Percentiles rank a stretch among this genome's conserved stretches.
Evolutionary conservation across 2,888 invertebrate genomes (phyloP).

Genomic region (Pseudococcus longispinus): DNA sequence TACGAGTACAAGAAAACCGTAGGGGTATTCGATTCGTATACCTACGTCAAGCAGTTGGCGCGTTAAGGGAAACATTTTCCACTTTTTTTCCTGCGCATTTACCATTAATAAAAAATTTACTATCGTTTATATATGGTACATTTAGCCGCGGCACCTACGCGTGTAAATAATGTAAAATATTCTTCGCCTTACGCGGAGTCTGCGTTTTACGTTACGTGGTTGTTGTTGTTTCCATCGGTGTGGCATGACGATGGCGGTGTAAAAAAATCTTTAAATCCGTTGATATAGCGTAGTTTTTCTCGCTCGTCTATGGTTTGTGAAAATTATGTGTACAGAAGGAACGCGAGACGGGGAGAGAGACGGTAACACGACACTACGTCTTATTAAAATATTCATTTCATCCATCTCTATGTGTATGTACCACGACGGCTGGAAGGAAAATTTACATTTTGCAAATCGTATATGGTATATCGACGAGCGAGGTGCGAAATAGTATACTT

Average conservation of each 20-base stretch:
- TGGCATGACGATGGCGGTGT: not conserved
- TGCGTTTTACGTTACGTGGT: not conserved
- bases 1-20: not conserved
- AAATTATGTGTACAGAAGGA: not conserved
- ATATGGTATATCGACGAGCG: not conserved
- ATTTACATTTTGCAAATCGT: constrained; percentile 16
- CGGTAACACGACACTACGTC: not conserved
- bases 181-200: not conserved
- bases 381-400: constrained; percentile 31
- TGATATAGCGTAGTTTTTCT: constrained; percentile 17
- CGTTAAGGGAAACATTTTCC: not conserved
- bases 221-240: not conserved
- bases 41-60: not conserved
- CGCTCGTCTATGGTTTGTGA: not conserved
- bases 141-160: not conserved
- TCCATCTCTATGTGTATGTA: not conserved
- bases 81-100: not conserved
- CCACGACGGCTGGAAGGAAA: not conserved
- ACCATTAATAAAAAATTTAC: constrained; percentile 15
- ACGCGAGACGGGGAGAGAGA: not conserved
- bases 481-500: not conserved
- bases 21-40: too few species aligned
- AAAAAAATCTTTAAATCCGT: constrained; percentile 27
- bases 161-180: constrained; percentile 4
- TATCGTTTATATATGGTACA: not conserved